phyloP scores from a whole-genome alignment of 2,797 vertebrate species.

The Acrossocheilus wenchowensis region DNA sequence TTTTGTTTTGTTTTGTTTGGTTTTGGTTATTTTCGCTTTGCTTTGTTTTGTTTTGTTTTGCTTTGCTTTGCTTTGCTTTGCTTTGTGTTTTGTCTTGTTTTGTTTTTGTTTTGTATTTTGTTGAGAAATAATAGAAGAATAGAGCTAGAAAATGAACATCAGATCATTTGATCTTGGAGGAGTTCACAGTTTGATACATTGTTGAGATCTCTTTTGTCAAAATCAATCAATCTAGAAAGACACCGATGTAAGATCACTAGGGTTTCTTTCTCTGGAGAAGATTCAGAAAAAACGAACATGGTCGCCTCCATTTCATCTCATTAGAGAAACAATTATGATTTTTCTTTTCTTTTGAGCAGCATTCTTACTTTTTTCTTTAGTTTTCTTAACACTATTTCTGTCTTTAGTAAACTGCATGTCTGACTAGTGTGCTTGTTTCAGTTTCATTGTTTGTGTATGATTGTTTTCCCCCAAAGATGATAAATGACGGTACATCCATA shows the following conservation, averaged over 20 bases:
- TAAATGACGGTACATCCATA: slow-evolving; percentile 62
- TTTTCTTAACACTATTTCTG: background rate
- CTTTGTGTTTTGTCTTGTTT: background rate
- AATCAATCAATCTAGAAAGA: background rate
- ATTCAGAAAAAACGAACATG: background rate
- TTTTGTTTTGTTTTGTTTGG: too few species aligned
- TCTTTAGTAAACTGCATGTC: background rate
- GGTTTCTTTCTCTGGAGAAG: background rate
- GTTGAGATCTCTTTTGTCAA: background rate
- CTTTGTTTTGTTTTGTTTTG: background rate
- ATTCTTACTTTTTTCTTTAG: background rate
- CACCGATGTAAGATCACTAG: background rate
- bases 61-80: background rate
- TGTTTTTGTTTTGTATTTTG: background rate
- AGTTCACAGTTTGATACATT: background rate
- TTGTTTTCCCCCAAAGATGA: background rate
- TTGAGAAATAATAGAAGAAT: background rate
- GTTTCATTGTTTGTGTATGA: background rate
- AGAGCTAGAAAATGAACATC: background rate
- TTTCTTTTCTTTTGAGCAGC: background rate
- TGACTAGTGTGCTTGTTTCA: background rate
- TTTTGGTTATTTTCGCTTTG: background rate
- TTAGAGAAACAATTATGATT: background rate
- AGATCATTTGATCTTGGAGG: background rate
- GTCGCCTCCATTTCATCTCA: background rate